Conservation (phyloP, 1,140 invertebrate genomes). For the Trichomalopsis sarcophagae region DNA sequence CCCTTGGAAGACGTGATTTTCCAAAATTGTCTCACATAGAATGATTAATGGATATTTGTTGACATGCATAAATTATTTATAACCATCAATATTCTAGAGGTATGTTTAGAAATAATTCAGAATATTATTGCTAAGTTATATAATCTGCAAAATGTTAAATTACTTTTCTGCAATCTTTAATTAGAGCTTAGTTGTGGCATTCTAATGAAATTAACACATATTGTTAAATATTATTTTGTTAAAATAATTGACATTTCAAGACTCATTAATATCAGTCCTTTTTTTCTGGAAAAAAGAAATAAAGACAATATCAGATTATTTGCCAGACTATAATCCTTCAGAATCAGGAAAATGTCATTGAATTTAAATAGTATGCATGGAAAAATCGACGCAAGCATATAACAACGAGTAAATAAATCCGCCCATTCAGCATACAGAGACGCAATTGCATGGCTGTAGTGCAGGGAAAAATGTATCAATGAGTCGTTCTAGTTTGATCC, state of each 20-base stretch:
- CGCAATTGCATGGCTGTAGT: no score
- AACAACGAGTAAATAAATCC: background rate
- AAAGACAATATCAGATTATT: no score
- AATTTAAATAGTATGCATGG: no score
- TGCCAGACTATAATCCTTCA: no score
- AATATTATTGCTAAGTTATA: background rate
- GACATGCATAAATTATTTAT: background rate
- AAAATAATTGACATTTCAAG: no score
- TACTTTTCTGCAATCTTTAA: background rate
- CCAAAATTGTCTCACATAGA: background rate
- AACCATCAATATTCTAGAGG: background rate
- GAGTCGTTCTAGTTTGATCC: slow-evolving; percentile 15
- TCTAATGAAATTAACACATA: no score
- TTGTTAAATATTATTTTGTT: no score
- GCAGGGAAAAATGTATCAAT: background rate
- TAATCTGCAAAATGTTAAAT: background rate
- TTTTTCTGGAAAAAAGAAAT: no score
- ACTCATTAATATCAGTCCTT: no score
- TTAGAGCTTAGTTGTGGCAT: no score
- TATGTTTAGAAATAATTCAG: background rate
- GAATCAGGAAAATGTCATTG: no score
- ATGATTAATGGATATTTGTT: background rate
- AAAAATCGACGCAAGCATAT: background rate
- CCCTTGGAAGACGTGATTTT: background rate
- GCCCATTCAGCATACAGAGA: background rate